Evolutionary conservation across 2,113 vertebrate species (phyloP).

Genomic region (Carlito syrichta): DNA sequence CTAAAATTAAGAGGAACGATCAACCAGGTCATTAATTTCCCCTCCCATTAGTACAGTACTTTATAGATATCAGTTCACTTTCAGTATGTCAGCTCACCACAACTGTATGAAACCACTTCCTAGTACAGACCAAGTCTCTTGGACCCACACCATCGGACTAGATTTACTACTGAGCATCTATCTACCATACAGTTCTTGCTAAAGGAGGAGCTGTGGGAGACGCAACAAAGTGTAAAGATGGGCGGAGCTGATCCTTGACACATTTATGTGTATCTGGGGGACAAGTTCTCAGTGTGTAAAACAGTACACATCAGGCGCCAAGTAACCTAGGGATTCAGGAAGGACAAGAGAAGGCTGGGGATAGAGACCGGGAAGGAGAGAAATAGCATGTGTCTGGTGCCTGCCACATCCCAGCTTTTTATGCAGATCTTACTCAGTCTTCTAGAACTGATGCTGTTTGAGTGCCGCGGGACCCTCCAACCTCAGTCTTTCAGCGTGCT

Average conservation of each 20-base stretch:
- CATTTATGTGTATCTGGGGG: neutral
- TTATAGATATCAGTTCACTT: neutral
- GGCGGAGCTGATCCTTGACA: neutral
- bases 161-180: neutral
- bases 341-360: neutral
- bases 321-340: neutral
- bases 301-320: neutral
- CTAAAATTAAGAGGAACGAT: neutral
- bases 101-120: neutral
- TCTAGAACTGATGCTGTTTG: neutral
- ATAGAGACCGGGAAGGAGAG: neutral
- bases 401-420: neutral
- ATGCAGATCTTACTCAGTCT: neutral
- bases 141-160: neutral
- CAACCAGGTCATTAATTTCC: neutral
- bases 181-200: neutral
- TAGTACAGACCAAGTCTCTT: neutral
- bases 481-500: neutral
- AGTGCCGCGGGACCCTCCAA: rapidly evolving
- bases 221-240: neutral
- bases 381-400: neutral
- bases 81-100: neutral
- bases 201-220: neutral
- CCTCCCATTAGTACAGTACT: neutral
- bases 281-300: neutral